These are phyloP conservation scores for Drosophila guanche DNA, from an alignment of 1,140 invertebrate species.

Conservation along the genomic window DNA sequence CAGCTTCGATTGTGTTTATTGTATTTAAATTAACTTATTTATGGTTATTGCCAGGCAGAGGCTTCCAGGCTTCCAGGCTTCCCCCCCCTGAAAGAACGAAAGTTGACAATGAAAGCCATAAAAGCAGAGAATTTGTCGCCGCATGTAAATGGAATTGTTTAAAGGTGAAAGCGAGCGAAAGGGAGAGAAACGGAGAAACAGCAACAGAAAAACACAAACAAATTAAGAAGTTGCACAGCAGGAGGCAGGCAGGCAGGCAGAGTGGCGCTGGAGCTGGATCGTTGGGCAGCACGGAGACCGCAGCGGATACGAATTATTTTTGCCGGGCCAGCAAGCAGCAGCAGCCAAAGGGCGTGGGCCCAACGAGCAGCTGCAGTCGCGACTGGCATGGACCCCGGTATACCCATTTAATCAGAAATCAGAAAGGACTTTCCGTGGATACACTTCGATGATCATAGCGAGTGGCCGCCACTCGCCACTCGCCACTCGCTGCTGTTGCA, in stretches of 20 bases:
- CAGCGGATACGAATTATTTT: constrained; percentile 76
- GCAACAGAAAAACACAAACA: constrained; percentile 61
- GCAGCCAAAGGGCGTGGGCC: constrained; percentile 21
- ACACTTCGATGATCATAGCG: too few relatives aligned
- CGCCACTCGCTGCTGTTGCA: too few relatives aligned
- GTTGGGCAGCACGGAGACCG: constrained; percentile 51
- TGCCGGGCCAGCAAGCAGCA: constrained; percentile 59
- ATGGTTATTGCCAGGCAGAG: constrained; percentile 66
- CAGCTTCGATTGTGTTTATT: constrained; percentile 76
- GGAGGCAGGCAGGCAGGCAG: neutral
- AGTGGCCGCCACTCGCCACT: too few relatives aligned
- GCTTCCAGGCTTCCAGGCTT: too few relatives aligned
- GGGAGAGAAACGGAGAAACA: constrained; percentile 3
- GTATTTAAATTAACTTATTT: constrained; percentile 82
- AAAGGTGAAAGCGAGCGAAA: constrained; percentile 63
- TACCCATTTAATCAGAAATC: too few relatives aligned
- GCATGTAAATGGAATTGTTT: constrained; percentile 81
- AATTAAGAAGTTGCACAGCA: constrained; percentile 65
- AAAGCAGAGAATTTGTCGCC: constrained; percentile 77
- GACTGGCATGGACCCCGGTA: neutral
- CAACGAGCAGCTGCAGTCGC: constrained; percentile 41
- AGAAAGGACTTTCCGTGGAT: too few relatives aligned
- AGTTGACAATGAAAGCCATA: constrained; percentile 77
- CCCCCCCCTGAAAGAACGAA: too few relatives aligned
- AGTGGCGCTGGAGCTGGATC: neutral